These are phyloP conservation scores for Vespertilio murinus DNA, from an alignment of 2,797 vertebrate genomes.

Conservation along the genomic window DNA sequence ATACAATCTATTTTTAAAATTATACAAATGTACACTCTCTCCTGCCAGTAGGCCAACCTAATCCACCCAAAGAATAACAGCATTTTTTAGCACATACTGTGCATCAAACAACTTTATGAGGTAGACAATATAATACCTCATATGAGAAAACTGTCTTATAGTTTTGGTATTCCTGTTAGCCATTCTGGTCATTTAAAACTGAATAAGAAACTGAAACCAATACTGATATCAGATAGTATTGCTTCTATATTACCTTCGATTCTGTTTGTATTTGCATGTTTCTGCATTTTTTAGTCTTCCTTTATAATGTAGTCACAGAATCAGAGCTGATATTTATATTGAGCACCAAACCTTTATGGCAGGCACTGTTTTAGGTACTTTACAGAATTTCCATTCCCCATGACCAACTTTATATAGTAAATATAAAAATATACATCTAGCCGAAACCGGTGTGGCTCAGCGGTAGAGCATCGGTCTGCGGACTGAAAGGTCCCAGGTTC, in stretches of 20 bases:
- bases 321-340: neutral
- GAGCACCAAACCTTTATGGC: neutral
- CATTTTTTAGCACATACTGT: neutral
- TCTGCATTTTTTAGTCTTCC: neutral
- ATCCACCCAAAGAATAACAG: neutral
- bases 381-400: neutral
- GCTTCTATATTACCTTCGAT: neutral
- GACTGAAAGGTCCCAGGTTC: no score
- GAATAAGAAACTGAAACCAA: constrained; percentile 7
- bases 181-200: constrained; percentile 11
- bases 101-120: neutral
- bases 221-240: neutral
- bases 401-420: neutral
- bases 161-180: neutral
- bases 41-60: neutral
- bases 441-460: no score
- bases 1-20: neutral
- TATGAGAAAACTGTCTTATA: neutral
- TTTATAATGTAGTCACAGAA: constrained; percentile 35
- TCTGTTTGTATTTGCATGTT: neutral
- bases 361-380: neutral
- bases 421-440: neutral
- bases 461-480: no score
- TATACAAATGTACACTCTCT: constrained; percentile 5
- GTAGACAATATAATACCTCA: neutral